Evolutionary conservation across 37 sponge, comb jelly and placozoan genomes (phyloP).

Genomic region (Hexactinellida sp.): DNA sequence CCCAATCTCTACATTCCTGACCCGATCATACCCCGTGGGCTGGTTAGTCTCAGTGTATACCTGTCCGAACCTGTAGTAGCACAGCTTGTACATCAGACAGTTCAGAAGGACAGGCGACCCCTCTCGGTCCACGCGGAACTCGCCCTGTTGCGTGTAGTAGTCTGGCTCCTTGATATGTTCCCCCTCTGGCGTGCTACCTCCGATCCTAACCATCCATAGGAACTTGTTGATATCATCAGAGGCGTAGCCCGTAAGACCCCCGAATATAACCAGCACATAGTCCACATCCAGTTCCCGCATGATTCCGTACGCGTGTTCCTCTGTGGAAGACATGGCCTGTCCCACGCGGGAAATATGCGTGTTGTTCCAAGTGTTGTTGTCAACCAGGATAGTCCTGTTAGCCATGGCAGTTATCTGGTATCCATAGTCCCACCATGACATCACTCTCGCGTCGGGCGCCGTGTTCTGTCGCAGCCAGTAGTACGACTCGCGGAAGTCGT

Average conservation of each 20-base stretch:
- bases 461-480: slow-evolving; percentile 98
- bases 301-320: slow-evolving; percentile 89
- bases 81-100: slow-evolving; percentile 99
- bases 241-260: slow-evolving; percentile 93
- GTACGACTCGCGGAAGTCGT: slow-evolving; percentile 92
- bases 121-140: slow-evolving; percentile 91
- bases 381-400: slow-evolving; percentile 95
- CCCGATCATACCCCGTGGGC: slow-evolving; percentile 92
- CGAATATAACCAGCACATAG: slow-evolving; percentile 96
- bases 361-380: slow-evolving; percentile 99
- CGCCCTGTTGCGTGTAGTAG: slow-evolving; percentile 92
- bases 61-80: slow-evolving; percentile 92
- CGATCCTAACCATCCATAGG: slow-evolving; percentile 98
- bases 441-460: slow-evolving; percentile 90
- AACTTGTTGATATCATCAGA: slow-evolving; percentile 99
- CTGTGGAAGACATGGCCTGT: slow-evolving; percentile 98
- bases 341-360: slow-evolving; percentile 99
- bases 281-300: slow-evolving; percentile 94
- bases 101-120: slow-evolving; percentile 83
- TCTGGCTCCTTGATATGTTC: slow-evolving; percentile 84
- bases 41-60: slow-evolving; percentile 87
- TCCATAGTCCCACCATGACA: slow-evolving; percentile 99
- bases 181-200: slow-evolving; percentile 89
- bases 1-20: slow-evolving; percentile 93
- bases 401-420: slow-evolving; percentile 99